These are phyloP conservation scores for Scatophagus argus DNA, from an alignment of 2,113 vertebrate species.

Conservation along the genomic window DNA sequence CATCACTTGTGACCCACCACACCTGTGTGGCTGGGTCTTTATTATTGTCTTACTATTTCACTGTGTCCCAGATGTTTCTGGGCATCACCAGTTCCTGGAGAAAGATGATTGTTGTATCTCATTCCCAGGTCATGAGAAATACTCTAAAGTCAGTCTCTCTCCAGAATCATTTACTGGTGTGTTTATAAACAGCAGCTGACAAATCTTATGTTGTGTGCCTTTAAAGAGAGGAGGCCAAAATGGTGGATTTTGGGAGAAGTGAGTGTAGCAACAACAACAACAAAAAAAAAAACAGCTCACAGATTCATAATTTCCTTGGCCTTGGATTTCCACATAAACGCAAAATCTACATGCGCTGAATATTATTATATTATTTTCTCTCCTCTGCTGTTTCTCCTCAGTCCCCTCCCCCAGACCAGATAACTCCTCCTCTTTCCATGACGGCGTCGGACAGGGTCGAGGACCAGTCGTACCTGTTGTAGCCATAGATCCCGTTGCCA, in stretches of 20 bases:
- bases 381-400: conserved; percentile 61
- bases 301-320: too few species aligned
- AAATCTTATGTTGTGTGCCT: too few species aligned
- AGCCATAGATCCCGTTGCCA: conserved; percentile 86
- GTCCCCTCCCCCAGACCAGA: conserved; percentile 97
- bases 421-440: conserved; percentile 94
- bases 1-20: too few species aligned
- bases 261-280: not conserved
- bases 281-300: not conserved
- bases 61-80: too few species aligned
- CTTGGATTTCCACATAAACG: not conserved
- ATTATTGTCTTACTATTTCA: too few species aligned
- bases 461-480: conserved; percentile 82
- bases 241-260: not conserved
- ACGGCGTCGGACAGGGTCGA: conserved; percentile 88
- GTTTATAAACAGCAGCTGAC: too few species aligned
- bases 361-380: not conserved
- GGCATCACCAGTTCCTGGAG: too few species aligned
- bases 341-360: not conserved
- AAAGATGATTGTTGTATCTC: too few species aligned
- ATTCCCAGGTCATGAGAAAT: too few species aligned
- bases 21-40: too few species aligned
- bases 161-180: too few species aligned
- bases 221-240: not conserved
- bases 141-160: too few species aligned